phyloP scores from a whole-genome alignment of 2,113 vertebrate genomes.

The Polyodon spathula region DNA sequence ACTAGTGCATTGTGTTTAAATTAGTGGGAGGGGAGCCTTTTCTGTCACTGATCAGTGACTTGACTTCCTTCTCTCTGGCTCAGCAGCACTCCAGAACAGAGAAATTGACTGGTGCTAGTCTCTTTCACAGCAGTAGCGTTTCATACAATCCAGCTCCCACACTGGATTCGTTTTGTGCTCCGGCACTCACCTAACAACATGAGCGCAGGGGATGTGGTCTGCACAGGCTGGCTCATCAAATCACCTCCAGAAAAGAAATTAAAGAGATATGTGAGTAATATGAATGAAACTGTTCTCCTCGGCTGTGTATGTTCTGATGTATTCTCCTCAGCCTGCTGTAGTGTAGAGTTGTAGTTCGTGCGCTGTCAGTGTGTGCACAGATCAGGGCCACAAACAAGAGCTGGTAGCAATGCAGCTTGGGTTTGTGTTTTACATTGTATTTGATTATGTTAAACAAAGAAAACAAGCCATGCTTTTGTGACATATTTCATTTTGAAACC shows the following conservation, averaged over 20 bases:
- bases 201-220: slow-evolving; percentile 88
- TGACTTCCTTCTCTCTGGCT: slow-evolving; percentile 71
- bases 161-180: slow-evolving; percentile 43
- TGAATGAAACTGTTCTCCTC: slow-evolving; percentile 13
- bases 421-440: slow-evolving; percentile 10
- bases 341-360: slow-evolving; percentile 26
- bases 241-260: slow-evolving; percentile 96
- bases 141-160: slow-evolving; percentile 34
- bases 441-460: no score
- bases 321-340: slow-evolving; percentile 34
- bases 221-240: slow-evolving; percentile 95
- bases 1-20: slow-evolving; percentile 33
- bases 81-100: slow-evolving; percentile 45
- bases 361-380: slow-evolving; percentile 15
- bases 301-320: slow-evolving; percentile 25
- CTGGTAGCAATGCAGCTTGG: not conserved
- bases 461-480: no score
- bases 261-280: slow-evolving; percentile 91
- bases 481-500: no score
- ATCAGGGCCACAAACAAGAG: slow-evolving; percentile 8
- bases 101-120: slow-evolving; percentile 57
- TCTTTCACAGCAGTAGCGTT: slow-evolving; percentile 46
- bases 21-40: slow-evolving; percentile 26
- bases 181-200: slow-evolving; percentile 56
- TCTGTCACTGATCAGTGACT: slow-evolving; percentile 66